Conservation (phyloP, 1,140 invertebrate genomes). For the Lucilia sericata region DNA sequence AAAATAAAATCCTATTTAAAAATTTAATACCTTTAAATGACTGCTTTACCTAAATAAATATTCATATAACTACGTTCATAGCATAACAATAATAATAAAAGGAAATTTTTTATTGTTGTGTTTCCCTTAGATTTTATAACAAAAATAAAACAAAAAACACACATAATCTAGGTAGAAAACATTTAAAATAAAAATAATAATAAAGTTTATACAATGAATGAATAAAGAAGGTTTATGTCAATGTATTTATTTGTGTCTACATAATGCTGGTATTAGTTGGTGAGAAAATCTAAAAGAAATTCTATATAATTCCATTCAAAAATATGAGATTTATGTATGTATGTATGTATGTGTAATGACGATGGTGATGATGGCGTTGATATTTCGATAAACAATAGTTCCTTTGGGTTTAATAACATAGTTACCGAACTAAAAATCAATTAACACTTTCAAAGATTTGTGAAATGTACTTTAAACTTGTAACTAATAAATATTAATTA, state of each 20-base stretch:
- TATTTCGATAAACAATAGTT: not conserved
- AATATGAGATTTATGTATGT: not conserved
- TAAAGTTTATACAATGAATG: too few relatives aligned
- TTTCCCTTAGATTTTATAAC: not conserved
- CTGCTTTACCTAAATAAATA: not conserved
- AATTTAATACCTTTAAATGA: not conserved
- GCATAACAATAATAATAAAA: not conserved
- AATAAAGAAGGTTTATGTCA: too few relatives aligned
- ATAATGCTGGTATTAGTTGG: not conserved
- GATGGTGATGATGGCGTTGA: not conserved
- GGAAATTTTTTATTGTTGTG: not conserved
- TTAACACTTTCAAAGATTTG: too few relatives aligned
- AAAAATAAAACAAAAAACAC: not conserved
- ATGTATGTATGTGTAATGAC: not conserved
- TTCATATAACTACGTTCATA: not conserved
- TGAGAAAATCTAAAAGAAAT: not conserved
- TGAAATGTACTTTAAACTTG: too few relatives aligned
- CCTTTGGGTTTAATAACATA: not conserved
- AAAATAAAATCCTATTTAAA: not conserved
- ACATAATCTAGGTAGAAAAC: conserved; percentile 12
- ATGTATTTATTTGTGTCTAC: too few relatives aligned
- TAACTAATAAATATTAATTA: too few relatives aligned
- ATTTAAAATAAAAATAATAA: not conserved
- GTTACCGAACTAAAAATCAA: too few relatives aligned
- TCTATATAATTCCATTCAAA: not conserved